Percentiles rank a stretch among this genome's conserved stretches.
phyloP scores from a whole-genome alignment of 2,888 invertebrate genomes.

The Gastrophysa polygoni region DNA sequence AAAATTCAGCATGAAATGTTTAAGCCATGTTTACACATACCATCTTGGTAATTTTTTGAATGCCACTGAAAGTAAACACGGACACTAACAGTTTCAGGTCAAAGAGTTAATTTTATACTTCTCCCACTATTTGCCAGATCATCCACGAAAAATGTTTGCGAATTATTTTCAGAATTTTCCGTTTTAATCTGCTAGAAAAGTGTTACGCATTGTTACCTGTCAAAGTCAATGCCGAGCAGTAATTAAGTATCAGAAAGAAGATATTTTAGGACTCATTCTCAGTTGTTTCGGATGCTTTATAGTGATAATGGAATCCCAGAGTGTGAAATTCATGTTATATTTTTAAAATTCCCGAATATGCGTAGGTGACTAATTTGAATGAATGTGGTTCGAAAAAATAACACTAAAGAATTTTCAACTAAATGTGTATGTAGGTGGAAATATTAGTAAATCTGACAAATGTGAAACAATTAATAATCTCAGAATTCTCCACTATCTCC shows the following conservation, averaged over 20 bases:
- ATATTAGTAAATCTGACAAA: not conserved
- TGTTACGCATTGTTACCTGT: constrained; percentile 34
- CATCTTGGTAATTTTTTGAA: constrained; percentile 34
- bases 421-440: not conserved
- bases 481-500: not conserved
- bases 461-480: not conserved
- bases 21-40: constrained; percentile 22
- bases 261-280: not conserved
- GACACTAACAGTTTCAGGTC: constrained; percentile 35
- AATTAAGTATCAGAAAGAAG: constrained; percentile 8
- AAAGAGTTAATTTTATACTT: constrained; percentile 40
- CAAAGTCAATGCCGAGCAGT: constrained; percentile 19
- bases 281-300: not conserved
- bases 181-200: constrained; percentile 37
- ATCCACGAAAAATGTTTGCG: constrained; percentile 35
- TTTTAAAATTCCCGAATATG: not conserved
- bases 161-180: constrained; percentile 35
- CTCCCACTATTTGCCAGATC: constrained; percentile 34
- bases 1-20: not conserved
- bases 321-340: not conserved
- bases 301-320: not conserved
- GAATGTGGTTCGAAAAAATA: not conserved
- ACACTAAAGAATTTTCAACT: not conserved
- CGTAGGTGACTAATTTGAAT: not conserved
- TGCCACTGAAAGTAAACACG: constrained; percentile 33